These are phyloP conservation scores for Tethya wilhelma DNA, from an alignment of 37 sponge, comb jelly and placozoan genomes.

Conservation along the genomic window DNA sequence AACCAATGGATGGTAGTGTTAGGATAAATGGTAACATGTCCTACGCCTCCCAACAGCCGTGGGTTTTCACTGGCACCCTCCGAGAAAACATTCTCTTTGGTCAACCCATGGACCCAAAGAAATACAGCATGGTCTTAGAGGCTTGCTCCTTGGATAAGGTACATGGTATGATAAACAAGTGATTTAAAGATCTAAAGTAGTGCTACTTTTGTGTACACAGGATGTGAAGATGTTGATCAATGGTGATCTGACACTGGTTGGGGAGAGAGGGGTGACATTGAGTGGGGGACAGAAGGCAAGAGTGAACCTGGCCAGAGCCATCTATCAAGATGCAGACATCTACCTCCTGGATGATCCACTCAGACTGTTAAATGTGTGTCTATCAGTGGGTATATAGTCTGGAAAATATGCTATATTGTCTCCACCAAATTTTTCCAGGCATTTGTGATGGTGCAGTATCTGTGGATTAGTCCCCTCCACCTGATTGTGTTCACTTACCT, in stretches of 20 bases:
- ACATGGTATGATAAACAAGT: background rate
- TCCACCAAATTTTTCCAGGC: constrained; percentile 56
- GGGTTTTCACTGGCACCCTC: constrained; percentile 80
- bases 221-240: constrained; percentile 70
- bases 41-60: constrained; percentile 75
- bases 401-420: no score
- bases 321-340: constrained; percentile 78
- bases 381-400: no score
- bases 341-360: constrained; percentile 90
- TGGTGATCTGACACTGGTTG: constrained; percentile 87
- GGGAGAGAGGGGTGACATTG: constrained; percentile 90
- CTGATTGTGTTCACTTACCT: constrained; percentile 50
- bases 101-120: constrained; percentile 1
- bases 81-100: constrained; percentile 84
- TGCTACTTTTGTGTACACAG: constrained; percentile 11
- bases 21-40: constrained; percentile 51
- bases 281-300: constrained; percentile 98
- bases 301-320: constrained; percentile 84
- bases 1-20: constrained; percentile 39
- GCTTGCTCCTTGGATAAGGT: constrained; percentile 75
- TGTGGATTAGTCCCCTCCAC: constrained; percentile 67
- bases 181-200: background rate
- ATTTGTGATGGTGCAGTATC: constrained; percentile 49
- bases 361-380: no score
- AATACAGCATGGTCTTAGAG: constrained; percentile 58